Conservation (phyloP, 2,113 vertebrate genomes). For the Pterocles burchelli region DNA sequence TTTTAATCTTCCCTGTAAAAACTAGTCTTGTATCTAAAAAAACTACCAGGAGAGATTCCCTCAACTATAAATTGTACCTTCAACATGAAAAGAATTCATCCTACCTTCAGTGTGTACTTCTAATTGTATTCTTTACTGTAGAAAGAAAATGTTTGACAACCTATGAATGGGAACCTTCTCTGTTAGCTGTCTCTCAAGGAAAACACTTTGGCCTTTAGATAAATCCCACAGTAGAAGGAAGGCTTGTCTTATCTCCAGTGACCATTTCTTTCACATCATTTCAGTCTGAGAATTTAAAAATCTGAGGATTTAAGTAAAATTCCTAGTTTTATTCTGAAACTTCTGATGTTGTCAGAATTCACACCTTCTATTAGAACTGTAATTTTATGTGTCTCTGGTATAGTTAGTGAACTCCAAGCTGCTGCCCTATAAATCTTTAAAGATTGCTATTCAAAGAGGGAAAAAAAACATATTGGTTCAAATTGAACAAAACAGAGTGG, state of each 20-base stretch:
- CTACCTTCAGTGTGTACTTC: neutral
- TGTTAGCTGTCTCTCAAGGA: neutral
- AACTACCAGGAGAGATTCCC: neutral
- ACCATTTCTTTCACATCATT: constrained; percentile 2
- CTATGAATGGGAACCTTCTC: neutral
- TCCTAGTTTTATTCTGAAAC: constrained; percentile 59
- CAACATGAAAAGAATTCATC: neutral
- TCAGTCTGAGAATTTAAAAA: constrained; percentile 14
- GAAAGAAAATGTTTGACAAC: neutral
- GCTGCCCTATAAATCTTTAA: constrained; percentile 67
- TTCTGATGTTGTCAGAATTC: constrained; percentile 64
- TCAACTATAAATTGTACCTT: neutral
- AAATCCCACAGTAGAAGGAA: neutral
- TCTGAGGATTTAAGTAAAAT: constrained; percentile 48
- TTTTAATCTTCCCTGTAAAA: neutral
- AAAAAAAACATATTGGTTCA: constrained; percentile 1
- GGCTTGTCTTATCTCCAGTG: neutral
- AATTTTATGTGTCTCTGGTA: constrained; percentile 61
- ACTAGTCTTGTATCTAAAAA: neutral
- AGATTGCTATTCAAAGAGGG: constrained; percentile 40
- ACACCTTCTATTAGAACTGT: constrained; percentile 63
- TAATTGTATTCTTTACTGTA: neutral
- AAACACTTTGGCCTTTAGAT: neutral
- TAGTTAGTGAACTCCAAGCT: constrained; percentile 69
- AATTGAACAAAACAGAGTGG: neutral